These are phyloP conservation scores for Halcyon badia DNA, from an alignment of 2,797 vertebrate genomes.

Conservation along the genomic window DNA sequence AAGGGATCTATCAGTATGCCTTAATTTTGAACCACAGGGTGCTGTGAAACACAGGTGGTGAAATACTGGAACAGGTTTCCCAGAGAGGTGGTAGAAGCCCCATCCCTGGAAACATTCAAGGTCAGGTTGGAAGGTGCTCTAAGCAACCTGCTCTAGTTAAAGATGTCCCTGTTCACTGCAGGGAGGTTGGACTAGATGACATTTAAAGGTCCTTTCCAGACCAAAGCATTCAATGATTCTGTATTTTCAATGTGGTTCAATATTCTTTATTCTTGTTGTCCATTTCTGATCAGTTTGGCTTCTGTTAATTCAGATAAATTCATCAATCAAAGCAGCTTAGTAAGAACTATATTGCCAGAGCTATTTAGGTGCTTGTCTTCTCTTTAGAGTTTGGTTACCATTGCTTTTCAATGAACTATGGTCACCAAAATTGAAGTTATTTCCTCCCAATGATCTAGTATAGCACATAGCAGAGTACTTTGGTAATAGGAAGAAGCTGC, in stretches of 20 bases:
- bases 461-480: no score
- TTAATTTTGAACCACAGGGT: neutral
- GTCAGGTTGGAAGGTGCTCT: neutral
- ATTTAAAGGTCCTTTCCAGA: neutral
- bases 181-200: neutral
- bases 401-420: no score
- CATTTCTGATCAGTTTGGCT: neutral
- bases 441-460: no score
- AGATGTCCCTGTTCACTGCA: neutral
- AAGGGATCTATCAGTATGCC: neutral
- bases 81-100: neutral
- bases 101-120: neutral
- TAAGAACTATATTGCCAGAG: neutral
- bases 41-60: neutral
- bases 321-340: neutral
- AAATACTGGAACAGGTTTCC: neutral
- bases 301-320: neutral
- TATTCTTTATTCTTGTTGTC: neutral
- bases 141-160: neutral
- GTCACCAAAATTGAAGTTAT: no score
- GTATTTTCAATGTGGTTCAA: neutral
- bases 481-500: no score
- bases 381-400: no score
- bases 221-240: neutral
- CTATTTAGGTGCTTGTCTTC: no score